These are phyloP conservation scores for Charaxes varanes DNA, from an alignment of 1,140 invertebrate species.

Conservation along the genomic window DNA sequence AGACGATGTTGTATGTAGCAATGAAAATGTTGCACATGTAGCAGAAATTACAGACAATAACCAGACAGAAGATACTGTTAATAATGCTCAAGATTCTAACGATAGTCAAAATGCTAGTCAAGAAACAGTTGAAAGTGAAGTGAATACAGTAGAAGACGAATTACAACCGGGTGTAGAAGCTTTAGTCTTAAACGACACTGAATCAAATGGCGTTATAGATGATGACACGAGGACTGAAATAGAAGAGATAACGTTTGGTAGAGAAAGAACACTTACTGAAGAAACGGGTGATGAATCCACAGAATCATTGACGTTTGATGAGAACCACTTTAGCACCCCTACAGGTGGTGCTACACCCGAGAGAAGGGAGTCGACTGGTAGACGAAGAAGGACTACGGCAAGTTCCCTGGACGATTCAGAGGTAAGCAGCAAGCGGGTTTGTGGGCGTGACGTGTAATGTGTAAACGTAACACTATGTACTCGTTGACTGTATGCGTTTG, in stretches of 20 bases:
- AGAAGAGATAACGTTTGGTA: constrained; percentile 22
- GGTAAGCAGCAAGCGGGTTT: constrained; percentile 46
- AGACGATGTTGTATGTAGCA: constrained; percentile 50
- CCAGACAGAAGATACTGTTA: constrained; percentile 18
- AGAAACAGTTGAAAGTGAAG: constrained; percentile 23
- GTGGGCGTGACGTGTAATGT: constrained; percentile 32
- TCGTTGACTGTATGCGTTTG: constrained; percentile 13
- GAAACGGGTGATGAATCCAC: constrained; percentile 27
- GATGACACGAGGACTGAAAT: constrained; percentile 21
- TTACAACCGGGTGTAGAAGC: constrained; percentile 9
- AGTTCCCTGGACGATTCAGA: constrained; percentile 53
- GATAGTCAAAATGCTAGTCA: constrained; percentile 47
- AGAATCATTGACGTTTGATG: constrained; percentile 58
- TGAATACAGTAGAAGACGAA: constrained; percentile 19
- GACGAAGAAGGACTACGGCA: constrained; percentile 36
- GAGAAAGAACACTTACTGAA: constrained; percentile 22
- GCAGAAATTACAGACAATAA: constrained; percentile 21
- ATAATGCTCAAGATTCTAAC: constrained; percentile 31
- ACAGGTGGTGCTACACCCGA: constrained; percentile 44
- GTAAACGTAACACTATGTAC: too few relatives aligned
- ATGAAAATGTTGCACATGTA: constrained; percentile 9
- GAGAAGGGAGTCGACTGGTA: constrained; percentile 24
- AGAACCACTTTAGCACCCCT: constrained; percentile 68
- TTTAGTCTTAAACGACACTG: constrained; percentile 18
- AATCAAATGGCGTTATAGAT: constrained; percentile 21